These are phyloP conservation scores for Dynastes hyllus DNA, from an alignment of 2,888 invertebrate species.

Conservation along the genomic window DNA sequence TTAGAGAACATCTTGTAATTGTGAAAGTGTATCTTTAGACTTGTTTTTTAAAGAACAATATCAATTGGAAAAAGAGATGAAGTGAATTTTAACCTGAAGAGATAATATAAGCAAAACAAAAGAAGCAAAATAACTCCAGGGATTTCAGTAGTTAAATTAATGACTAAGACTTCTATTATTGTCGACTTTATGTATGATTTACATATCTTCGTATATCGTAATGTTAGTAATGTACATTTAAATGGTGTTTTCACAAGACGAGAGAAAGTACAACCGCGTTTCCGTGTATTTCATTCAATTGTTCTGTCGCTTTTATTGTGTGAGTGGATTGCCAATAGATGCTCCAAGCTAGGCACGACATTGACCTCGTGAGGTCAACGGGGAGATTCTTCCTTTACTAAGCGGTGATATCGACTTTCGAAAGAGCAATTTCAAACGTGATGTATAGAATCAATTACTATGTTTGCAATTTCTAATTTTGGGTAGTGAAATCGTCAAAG, in stretches of 20 bases:
- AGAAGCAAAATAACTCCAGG: too few species aligned
- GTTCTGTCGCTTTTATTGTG: constrained; percentile 8
- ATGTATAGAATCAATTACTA: background rate
- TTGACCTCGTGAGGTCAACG: constrained; percentile 32
- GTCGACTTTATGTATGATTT: background rate
- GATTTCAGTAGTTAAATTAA: too few species aligned
- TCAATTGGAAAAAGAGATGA: too few species aligned
- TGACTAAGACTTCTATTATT: too few species aligned
- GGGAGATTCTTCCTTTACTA: background rate
- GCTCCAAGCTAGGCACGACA: constrained; percentile 27
- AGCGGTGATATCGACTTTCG: background rate
- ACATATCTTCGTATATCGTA: background rate
- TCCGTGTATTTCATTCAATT: constrained; percentile 9
- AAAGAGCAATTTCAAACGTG: background rate
- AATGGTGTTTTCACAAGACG: constrained; percentile 12
- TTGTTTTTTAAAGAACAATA: too few species aligned
- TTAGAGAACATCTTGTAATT: too few species aligned
- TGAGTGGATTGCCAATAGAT: background rate
- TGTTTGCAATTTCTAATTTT: constrained; percentile 36
- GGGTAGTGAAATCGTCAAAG: constrained; percentile 1
- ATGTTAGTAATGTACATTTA: background rate
- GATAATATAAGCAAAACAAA: too few species aligned
- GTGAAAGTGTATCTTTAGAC: too few species aligned
- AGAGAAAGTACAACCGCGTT: constrained; percentile 26
- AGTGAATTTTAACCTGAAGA: too few species aligned